Conservation (phyloP, 2,797 vertebrate species). For the Myripristis jacobus region DNA sequence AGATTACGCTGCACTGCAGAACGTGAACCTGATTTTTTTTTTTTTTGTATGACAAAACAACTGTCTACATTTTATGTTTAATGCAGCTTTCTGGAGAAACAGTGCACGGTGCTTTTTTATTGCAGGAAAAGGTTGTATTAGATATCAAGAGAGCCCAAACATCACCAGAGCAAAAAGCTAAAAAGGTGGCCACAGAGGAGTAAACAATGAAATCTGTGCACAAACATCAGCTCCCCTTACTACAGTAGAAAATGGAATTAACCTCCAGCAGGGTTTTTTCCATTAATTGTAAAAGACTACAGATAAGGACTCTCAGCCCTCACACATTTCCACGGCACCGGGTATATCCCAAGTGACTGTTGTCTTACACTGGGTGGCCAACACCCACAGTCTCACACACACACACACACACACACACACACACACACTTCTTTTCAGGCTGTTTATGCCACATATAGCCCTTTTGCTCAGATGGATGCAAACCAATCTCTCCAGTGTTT, state of each 20-base stretch:
- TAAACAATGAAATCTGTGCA: slow-evolving; percentile 61
- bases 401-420: slow-evolving; percentile 11
- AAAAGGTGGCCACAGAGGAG: slow-evolving; percentile 54
- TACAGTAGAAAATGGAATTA: slow-evolving; percentile 20
- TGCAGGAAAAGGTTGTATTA: slow-evolving; percentile 43
- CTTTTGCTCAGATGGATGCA: slow-evolving; percentile 24
- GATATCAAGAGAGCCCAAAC: slow-evolving; percentile 51
- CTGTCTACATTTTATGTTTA: slow-evolving; percentile 61
- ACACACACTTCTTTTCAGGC: slow-evolving; percentile 25
- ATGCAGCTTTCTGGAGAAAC: slow-evolving; percentile 59
- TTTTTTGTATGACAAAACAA: slow-evolving; percentile 64
- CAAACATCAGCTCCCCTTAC: slow-evolving; percentile 36
- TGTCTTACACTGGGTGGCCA: neutral
- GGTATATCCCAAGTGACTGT: slow-evolving; percentile 4
- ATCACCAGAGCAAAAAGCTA: slow-evolving; percentile 47
- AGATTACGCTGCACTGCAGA: slow-evolving; percentile 59
- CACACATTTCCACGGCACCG: slow-evolving; percentile 14
- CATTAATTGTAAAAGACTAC: slow-evolving; percentile 44
- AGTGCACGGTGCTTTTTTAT: slow-evolving; percentile 47
- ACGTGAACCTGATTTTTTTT: slow-evolving; percentile 66
- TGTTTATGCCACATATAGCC: slow-evolving; percentile 6
- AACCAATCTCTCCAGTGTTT: slow-evolving; percentile 56
- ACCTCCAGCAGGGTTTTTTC: slow-evolving; percentile 48
- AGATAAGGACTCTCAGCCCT: slow-evolving; percentile 22
- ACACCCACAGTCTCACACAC: slow-evolving; percentile 4